Evolutionary conservation across 2,113 vertebrate species (phyloP).

Genomic region (Triplophysa rosa): DNA sequence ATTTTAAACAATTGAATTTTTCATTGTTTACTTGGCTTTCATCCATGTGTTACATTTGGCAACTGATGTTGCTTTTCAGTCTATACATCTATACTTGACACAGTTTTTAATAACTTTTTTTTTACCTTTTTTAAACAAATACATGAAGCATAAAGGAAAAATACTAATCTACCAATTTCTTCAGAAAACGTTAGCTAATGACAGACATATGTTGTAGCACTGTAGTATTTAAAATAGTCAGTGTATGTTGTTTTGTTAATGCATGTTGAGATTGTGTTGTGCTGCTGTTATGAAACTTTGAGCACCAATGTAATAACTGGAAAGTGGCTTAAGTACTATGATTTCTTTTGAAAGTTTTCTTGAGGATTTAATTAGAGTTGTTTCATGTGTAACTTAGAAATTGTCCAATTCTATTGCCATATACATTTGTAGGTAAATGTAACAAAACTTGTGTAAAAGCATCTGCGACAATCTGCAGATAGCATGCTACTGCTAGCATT

Average conservation of each 20-base stretch:
- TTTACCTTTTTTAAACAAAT: background rate
- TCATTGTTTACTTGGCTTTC: too few species aligned
- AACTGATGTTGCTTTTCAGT: too few species aligned
- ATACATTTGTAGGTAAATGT: background rate
- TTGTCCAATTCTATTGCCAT: background rate
- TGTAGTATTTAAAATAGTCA: conserved; percentile 8
- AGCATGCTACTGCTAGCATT: background rate
- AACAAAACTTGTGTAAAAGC: background rate
- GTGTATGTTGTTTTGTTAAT: background rate
- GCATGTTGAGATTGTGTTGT: background rate
- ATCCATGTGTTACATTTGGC: too few species aligned
- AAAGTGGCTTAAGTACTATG: background rate
- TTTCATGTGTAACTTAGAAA: background rate
- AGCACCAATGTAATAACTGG: too few species aligned
- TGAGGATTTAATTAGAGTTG: background rate
- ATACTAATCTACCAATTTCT: background rate
- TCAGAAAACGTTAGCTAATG: conserved; percentile 7
- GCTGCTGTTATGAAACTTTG: background rate
- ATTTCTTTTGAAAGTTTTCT: background rate
- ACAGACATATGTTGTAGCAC: conserved; percentile 53
- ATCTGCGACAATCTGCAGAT: background rate
- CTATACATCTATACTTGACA: too few species aligned
- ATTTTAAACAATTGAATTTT: too few species aligned
- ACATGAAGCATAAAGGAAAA: background rate
- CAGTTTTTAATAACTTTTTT: too few species aligned